Base-by-base conservation (phyloP, 2,797 vertebrate genomes). In the Sus cebifrons region DNA sequence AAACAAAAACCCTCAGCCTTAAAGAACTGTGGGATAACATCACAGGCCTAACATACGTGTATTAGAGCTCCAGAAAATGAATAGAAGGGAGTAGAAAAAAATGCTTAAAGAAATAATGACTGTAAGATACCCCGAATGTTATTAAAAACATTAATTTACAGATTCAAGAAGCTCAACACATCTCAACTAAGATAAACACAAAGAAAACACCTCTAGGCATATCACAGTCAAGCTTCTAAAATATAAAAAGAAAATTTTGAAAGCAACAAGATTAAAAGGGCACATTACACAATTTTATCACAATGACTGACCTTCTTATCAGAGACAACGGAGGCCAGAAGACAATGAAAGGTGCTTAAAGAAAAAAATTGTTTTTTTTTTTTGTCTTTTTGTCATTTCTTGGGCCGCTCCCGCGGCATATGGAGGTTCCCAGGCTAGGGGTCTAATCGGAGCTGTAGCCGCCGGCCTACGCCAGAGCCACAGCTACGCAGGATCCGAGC, bases 81-180 rank as follows among this genome's bases (percentile, higher is more conserved):
- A 5, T 78, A 49, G 56, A 79, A 91, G 64, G 11, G 27, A 36
- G 17, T 15, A 49, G 20, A 67, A 84, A 64, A 64, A 74, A 32
- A 27, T 58, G 88, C 44, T 44, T 94, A 56, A 73, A 91, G 56
- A 71, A 87, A 82, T 54, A 56, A 88, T 49, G 16, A 67, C 1
- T 65, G 6, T 32, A 94, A 94, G 12, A 52, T 74, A 94, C 44
- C 44, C 44, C 6, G 1, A 49, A 49, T 49, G 44, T 49, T 49
- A 49, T 49, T 49, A 49, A 6, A 49, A 49, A 88, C 15, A 60
- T 70, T 44, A 71, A 64, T 56, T 73, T 82, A 88, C 27, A 32
- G 27, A 94, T 88, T 68, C 36, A 67, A 77, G 52, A 89, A 65
- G 58, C 58, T 93, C 70, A 77, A 75, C 70, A 75, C 84, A 83